A percentile compares a stretch with the other conserved stretches of the same genome.
Evolutionary conservation across 1,140 invertebrate species (phyloP).

Genomic region (Agrilus planipennis): DNA sequence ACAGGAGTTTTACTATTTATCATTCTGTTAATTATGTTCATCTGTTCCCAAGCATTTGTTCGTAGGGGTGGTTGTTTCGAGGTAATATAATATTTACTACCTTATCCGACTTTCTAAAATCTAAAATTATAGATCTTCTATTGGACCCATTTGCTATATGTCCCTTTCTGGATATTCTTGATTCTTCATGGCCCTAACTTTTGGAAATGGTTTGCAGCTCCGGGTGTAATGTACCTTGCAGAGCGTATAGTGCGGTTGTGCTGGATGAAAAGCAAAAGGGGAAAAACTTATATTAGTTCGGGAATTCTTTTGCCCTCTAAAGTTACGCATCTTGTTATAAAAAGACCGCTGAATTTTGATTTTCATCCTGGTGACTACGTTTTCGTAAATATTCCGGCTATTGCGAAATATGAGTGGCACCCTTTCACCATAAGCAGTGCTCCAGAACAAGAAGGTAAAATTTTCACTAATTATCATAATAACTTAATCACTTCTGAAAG

Average conservation of each 20-base stretch:
- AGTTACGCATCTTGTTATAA: slow-evolving; percentile 80
- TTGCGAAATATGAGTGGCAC: slow-evolving; percentile 93
- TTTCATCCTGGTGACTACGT: slow-evolving; percentile 91
- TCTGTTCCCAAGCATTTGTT: slow-evolving; percentile 79
- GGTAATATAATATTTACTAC: slow-evolving; percentile 37
- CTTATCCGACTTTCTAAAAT: no score
- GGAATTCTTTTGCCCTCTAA: slow-evolving; percentile 73
- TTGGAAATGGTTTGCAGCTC: slow-evolving; percentile 90
- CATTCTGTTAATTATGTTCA: slow-evolving; percentile 66
- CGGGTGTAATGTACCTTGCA: slow-evolving; percentile 65
- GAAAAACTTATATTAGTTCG: slow-evolving; percentile 75
- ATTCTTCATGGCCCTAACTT: slow-evolving; percentile 86
- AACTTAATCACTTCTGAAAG: no score
- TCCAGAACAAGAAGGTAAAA: slow-evolving; percentile 82
- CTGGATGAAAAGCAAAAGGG: slow-evolving; percentile 54
- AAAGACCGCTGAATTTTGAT: slow-evolving; percentile 71
- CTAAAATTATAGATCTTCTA: slow-evolving; percentile 68
- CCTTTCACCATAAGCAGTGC: slow-evolving; percentile 94
- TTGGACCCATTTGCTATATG: slow-evolving; percentile 85
- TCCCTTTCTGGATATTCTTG: slow-evolving; percentile 77
- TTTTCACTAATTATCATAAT: no score
- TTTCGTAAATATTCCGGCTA: slow-evolving; percentile 84
- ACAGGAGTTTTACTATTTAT: slow-evolving; percentile 68
- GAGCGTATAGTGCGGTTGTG: slow-evolving; percentile 60
- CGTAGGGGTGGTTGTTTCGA: slow-evolving; percentile 85